Base-by-base conservation (phyloP, 1,140 invertebrate species). In the Leucophenga varia region DNA sequence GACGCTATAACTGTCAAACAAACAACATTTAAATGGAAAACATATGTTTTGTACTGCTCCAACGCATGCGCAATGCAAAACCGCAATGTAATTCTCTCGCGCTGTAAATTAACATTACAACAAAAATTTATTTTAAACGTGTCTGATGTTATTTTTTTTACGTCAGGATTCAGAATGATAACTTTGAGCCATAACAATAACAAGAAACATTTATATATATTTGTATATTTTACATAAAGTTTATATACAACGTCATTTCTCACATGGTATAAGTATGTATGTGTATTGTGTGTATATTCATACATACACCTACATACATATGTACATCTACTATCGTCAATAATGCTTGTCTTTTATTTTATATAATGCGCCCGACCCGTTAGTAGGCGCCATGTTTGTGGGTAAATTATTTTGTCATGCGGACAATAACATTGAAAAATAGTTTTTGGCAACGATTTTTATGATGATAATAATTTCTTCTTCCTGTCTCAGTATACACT, bases 91-190 rank as follows among this genome's bases (percentile, higher is more conserved):
- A 25, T 10, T 25, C 5, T 25, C 10, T 25, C 22, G 22, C 22
- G 5, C 22, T 25, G 22, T 25, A 5, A 6, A 5, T 25, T 25
- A 8, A 34, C 31, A 13, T 34, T 57, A 67, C 22, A 67, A 67
- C 63, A 67, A 67, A 67, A 68, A 67, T 54, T 68, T 59, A 52
- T 67, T 67, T 56, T 47, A 43, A 25, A 49, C 55, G 31, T 44
- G 44, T 45, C 32, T 44, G 47, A 47, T 46, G 43, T 42, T 22
- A 38, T 46, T 54, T 35, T 49, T 64, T 64, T 59, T 64, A 64
- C 60, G 60, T 64, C 60, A 63, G 4, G 16, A 3, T n/a, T 9
- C 13, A 10, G 4, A 37, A 28, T 44, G 50, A 47, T 30, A 28
- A 43, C 44, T 52, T 39, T 9, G 36, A 37, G 35, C 53, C 49